Evolutionary conservation across 1,140 invertebrate genomes (phyloP), one percentile per base, ranked within the genome.

Genomic region (Drosophila serrata): DNA sequence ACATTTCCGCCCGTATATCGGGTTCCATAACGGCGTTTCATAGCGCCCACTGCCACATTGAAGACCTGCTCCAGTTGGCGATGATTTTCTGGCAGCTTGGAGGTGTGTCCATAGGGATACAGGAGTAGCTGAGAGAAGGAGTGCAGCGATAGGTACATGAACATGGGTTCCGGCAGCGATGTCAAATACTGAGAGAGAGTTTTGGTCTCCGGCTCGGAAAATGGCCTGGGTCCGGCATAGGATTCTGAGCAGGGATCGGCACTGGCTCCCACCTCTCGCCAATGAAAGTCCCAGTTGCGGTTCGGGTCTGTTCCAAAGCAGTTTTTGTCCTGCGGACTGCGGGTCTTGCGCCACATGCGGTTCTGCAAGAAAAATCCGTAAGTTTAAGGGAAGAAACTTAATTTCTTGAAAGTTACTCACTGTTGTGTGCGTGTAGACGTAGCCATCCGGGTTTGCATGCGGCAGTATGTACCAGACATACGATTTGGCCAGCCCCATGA

Each of bases 371-470:
- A 37, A 13, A 2, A 24, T 7, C 29, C 2, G 3, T 7, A 9
- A 13, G 2, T 15, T 35, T 13, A 13, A 22, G 7, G 3, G 35
- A 19, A 15, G 2, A 12, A 35, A 15, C 1, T n/a, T 8, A 8
- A 12, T 3, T 43, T 24, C 1, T 17, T 6, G 0, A 6, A 17
- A 12, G 3, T 1, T 35, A 37, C 58, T 46, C 35, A 80, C 76
- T 4, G 69, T 74, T 0, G 93, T 94, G 75, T 96, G 95, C 1
- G 96, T 95, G 80, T 95, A 97, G 40, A 94, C 95, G 85, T 96
- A 97, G 51, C 97, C 97, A 93, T 98, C 97, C 12, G 97, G 96
- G 92, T 97, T 97, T 3, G 95, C 82, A 29, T 95, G 93, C 0
- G 96, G 96, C 53, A 97, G 92, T 11, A 97, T 93, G 72, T 96